phyloP scores from a whole-genome alignment of 2,113 vertebrate species.

The Gymnogyps californianus region DNA sequence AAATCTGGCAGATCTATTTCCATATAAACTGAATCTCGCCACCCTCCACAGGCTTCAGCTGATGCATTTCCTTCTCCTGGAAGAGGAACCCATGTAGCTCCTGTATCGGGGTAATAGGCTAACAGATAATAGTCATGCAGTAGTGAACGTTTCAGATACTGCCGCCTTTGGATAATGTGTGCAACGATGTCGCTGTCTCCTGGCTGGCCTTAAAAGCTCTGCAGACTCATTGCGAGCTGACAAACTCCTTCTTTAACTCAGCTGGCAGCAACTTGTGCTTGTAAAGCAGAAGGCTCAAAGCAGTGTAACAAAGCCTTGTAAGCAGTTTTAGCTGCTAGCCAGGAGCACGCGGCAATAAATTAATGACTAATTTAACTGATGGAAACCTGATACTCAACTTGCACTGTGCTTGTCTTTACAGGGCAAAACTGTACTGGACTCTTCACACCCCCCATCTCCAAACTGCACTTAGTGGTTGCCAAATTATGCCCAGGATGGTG shows the following conservation, averaged over 20 bases:
- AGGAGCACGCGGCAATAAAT: background rate
- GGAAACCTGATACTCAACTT: background rate
- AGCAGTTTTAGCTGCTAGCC: background rate
- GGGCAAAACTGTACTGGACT: background rate
- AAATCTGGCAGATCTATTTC: background rate
- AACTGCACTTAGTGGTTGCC: background rate
- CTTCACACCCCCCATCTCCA: background rate
- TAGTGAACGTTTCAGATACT: fast-evolving
- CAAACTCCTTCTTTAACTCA: background rate
- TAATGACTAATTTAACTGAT: background rate
- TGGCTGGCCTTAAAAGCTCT: background rate
- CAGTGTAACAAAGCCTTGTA: background rate
- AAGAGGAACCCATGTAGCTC: background rate
- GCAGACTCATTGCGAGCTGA: background rate
- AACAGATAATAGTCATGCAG: background rate
- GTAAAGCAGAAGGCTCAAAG: background rate
- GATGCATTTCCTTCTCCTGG: background rate
- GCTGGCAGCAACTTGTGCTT: background rate
- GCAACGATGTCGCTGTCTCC: fast-evolving
- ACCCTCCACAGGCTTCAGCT: background rate
- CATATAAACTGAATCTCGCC: background rate
- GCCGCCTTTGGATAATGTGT: background rate
- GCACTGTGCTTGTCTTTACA: background rate
- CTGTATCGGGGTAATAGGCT: background rate
- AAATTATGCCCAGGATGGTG: background rate